These are phyloP conservation scores for Sebastes alutus DNA, from an alignment of 2,797 vertebrate genomes.

Conservation along the genomic window DNA sequence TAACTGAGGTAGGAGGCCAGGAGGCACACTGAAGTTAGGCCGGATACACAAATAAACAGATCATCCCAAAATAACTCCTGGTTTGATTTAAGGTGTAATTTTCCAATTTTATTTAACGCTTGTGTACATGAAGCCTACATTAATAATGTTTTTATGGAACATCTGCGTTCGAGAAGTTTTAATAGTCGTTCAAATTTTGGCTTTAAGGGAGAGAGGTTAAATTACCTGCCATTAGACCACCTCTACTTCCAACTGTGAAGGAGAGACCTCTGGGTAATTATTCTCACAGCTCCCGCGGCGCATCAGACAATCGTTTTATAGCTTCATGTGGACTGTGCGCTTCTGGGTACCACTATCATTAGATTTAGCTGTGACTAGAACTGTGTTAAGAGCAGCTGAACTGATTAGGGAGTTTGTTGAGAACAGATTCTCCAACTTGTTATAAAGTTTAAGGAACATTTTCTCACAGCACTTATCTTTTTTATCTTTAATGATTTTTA, in stretches of 20 bases:
- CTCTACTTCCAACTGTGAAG: conserved; percentile 35
- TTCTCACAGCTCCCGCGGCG: conserved; percentile 35
- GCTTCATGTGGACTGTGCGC: conserved; percentile 18
- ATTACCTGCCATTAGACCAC: conserved; percentile 43
- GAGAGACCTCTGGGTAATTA: conserved; percentile 47
- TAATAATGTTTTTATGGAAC: conserved; percentile 19
- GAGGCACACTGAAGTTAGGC: neutral
- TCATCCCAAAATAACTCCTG: neutral
- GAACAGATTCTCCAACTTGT: neutral
- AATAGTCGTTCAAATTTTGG: conserved; percentile 8
- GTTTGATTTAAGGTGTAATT: neutral
- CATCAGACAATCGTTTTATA: conserved; percentile 36
- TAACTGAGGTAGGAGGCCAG: neutral
- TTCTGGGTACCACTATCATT: conserved; percentile 28
- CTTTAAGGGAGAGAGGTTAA: conserved; percentile 33
- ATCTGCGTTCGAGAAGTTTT: neutral
- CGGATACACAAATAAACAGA: neutral
- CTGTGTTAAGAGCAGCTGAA: conserved; percentile 8
- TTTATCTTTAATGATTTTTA: neutral
- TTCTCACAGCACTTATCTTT: neutral
- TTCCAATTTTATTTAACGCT: neutral
- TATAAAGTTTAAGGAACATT: neutral
- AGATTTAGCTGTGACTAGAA: conserved; percentile 26
- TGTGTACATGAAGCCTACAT: neutral
- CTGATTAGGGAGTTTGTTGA: conserved; percentile 20